Percentiles rank a stretch among this genome's conserved stretches.
Conservation (phyloP, 2,113 vertebrate genomes). For the Tinamus guttatus region DNA sequence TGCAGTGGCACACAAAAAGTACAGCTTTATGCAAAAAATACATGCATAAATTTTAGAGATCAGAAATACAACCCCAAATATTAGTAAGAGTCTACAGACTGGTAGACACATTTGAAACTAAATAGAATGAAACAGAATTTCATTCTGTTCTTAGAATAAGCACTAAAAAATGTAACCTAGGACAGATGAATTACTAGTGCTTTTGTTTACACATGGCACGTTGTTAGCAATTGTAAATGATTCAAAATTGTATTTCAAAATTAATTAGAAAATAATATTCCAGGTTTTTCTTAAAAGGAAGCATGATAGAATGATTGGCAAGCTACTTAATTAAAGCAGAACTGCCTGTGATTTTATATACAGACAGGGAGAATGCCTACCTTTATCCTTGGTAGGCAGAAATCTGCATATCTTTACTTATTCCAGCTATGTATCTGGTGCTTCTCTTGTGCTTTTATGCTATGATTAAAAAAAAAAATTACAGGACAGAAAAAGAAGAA, state of each 20-base stretch:
- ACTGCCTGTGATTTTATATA: conserved; percentile 40
- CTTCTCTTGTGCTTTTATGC: not conserved
- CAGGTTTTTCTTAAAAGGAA: conserved; percentile 37
- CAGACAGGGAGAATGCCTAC: conserved; percentile 25
- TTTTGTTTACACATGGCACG: conserved; percentile 18
- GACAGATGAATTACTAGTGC: not conserved
- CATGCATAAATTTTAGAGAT: conserved; percentile 11
- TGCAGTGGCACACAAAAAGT: not conserved
- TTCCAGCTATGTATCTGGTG: not conserved
- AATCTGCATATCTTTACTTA: not conserved
- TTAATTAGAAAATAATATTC: conserved; percentile 38
- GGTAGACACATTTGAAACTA: conserved; percentile 10
- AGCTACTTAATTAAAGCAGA: conserved; percentile 53
- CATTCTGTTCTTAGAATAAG: not conserved
- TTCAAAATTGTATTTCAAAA: conserved; percentile 58
- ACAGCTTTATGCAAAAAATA: conserved; percentile 4
- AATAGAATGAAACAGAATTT: conserved; percentile 40
- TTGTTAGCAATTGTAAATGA: conserved; percentile 24
- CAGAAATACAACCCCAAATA: not conserved
- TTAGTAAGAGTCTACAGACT: not conserved
- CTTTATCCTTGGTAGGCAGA: not conserved
- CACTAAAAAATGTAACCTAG: not conserved
- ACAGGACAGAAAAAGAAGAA: conserved; percentile 40
- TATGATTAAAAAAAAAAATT: not conserved
- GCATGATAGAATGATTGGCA: conserved; percentile 21